Base-by-base conservation (phyloP, 1,140 invertebrate genomes). In the Ditylenchus dipsaci region DNA sequence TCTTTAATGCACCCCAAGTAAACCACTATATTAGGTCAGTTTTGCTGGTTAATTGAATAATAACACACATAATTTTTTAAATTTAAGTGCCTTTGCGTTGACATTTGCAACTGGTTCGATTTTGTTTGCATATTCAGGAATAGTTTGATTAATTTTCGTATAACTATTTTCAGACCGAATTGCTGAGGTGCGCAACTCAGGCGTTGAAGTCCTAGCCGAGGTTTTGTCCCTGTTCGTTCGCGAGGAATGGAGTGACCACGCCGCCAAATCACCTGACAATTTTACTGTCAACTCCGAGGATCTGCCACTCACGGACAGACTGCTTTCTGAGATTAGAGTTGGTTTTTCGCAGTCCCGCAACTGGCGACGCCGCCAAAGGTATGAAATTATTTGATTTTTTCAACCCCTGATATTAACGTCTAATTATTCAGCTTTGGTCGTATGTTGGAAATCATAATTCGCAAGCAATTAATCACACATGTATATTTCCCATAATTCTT, bases 401-500 rank as follows among this genome's bases (percentile, higher is more conserved):
- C 8, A 70, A 65, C 42, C 69, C 69, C 59, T 65, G 67, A 53
- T 7, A 7, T 53, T 26, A 7, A 7, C 3, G 15, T 53, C 8
- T 53, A 42, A 27, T 63, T 67, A n/a, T 67, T 49, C n/a, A 70
- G 68, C 29, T 70, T 70, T 71, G 68, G 67, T 26, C 67, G 60
- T 26, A 38, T 70, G 42, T 45, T 70, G 17, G 33, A 68, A 33
- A 26, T 60, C 33, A 26, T 70, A 9, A 3, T 58, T 15, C 53
- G 47, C 9, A 26, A 27, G 19, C 33, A 56, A 26, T 11, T 42
- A 13, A 17, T 70, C 3, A 19, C 15, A 11, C 33, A 57, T 38
- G 33, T 38, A 38, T 5, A 3, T 38, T 38, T 38, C 3, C 11
- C n/a, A n/a, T 38, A 11, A 38, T 5, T 38, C 33, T 38, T 38